These are phyloP conservation scores for Synaphobranchus kaupii DNA, from an alignment of 2,797 vertebrate genomes.

Conservation along the genomic window DNA sequence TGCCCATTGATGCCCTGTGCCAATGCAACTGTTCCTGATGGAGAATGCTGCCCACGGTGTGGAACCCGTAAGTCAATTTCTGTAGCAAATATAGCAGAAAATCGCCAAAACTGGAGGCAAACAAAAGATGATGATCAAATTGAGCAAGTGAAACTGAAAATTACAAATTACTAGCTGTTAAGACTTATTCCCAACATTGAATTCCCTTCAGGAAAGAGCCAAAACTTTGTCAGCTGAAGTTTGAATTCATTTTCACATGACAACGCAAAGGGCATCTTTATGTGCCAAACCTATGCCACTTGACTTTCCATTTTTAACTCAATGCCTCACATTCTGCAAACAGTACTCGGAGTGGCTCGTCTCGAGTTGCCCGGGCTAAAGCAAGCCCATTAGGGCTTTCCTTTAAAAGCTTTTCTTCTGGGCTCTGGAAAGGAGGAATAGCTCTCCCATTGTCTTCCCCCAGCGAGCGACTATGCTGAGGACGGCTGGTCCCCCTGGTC, in stretches of 20 bases:
- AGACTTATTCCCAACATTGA: background rate
- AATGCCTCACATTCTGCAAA: constrained; percentile 23
- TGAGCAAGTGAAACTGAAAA: background rate
- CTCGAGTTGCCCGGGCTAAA: constrained; percentile 33
- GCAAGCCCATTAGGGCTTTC: constrained; percentile 28
- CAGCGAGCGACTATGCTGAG: constrained; percentile 82
- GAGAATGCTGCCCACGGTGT: constrained; percentile 96
- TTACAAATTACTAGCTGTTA: background rate
- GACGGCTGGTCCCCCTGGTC: constrained; percentile 99
- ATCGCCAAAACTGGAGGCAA: background rate
- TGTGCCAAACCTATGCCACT: constrained; percentile 21
- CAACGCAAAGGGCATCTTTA: constrained; percentile 11
- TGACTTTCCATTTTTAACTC: constrained; percentile 28
- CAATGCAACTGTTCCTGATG: constrained; percentile 92
- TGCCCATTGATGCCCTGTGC: constrained; percentile 94
- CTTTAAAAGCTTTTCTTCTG: constrained; percentile 42
- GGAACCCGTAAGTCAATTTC: constrained; percentile 77
- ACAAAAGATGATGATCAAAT: background rate
- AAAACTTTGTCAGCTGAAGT: background rate
- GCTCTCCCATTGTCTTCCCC: constrained; percentile 61
- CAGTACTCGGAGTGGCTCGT: constrained; percentile 20
- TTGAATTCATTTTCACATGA: constrained; percentile 13
- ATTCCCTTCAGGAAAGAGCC: background rate
- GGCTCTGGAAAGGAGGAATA: constrained; percentile 62
- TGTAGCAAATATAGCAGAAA: background rate